Evolutionary conservation across 2,797 vertebrate species (phyloP), one percentile per base, ranked within the genome.

Genomic region (Muscicapa comitata): DNA sequence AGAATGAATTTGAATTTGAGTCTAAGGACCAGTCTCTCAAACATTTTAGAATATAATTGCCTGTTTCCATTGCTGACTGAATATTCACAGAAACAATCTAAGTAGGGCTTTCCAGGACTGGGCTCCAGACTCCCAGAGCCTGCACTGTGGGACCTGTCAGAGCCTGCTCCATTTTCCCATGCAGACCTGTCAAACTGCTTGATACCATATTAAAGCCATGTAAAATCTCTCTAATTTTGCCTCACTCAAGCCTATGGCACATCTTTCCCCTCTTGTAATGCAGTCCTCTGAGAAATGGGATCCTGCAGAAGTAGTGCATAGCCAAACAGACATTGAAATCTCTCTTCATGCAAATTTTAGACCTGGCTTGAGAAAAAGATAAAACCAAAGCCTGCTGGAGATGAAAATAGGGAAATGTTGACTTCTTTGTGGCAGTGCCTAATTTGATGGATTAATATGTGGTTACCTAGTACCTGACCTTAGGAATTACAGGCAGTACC

Each of bases 271-370:
- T 79, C 4, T 0, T 66, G 93, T 80, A 74, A 75, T 59, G 68
- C 26, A 87, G 83, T 20, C 53, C 80, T 78, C 79, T 51, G 74
- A 92, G 94, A 92, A 89, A 86, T 33, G 85, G 24, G 78, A 91
- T 65, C 43, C 71, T 86, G 88, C 72, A 80, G 48, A 42, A 45
- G 53, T 6, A 38, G 72, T 62, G 53, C 63, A 37, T 23, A 50
- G 43, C 48, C 63, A 94, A 68, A 54, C 13, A 80, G 87, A 61
- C 95, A 89, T 0, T 79, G 84, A 61, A 86, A 91, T 91, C 40
- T 80, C 93, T 90, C 95, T 76, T 73, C 78, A 78, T 93, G 94
- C 79, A 94, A 77, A 94, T 84, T 71, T 76, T 84, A 92, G 66
- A 74, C 54, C 50, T 71, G 74, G 65, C 61, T 90, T 79, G 72